phyloP scores from a whole-genome alignment of 2,797 vertebrate genomes.

The Loris lydekkerianus region DNA sequence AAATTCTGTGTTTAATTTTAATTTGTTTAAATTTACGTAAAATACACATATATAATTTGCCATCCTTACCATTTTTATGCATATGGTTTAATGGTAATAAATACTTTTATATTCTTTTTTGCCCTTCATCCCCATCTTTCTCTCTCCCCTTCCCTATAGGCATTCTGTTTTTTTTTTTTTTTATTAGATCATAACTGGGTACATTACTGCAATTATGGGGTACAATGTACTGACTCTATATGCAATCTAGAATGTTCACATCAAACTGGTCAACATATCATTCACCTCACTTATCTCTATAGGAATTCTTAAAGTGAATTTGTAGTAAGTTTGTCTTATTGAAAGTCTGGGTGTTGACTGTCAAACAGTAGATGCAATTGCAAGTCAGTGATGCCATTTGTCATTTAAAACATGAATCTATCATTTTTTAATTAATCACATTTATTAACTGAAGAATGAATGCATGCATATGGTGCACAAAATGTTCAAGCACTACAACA shows the following conservation, averaged over 20 bases:
- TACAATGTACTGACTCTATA: too few species aligned
- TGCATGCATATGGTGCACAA: neutral
- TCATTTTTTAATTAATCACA: neutral
- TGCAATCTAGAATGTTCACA: too few species aligned
- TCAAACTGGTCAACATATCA: too few species aligned
- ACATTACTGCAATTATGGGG: too few species aligned
- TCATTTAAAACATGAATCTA: slow-evolving; percentile 24
- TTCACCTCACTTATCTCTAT: neutral
- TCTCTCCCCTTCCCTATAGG: neutral
- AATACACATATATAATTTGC: neutral
- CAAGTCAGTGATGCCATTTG: neutral
- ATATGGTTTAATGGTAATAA: neutral
- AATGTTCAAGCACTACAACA: neutral
- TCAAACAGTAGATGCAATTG: neutral
- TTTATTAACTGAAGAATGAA: slow-evolving; percentile 37
- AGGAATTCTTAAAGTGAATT: slow-evolving; percentile 30
- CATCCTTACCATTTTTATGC: neutral
- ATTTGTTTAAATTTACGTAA: neutral
- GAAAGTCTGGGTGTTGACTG: neutral
- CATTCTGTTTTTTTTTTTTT: neutral
- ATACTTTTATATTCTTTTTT: neutral
- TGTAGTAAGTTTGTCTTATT: neutral
- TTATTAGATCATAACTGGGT: too few species aligned
- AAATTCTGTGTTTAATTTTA: neutral
- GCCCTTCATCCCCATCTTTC: neutral